Conservation (phyloP, 2,797 vertebrate genomes). For the Danio albolineatus region DNA sequence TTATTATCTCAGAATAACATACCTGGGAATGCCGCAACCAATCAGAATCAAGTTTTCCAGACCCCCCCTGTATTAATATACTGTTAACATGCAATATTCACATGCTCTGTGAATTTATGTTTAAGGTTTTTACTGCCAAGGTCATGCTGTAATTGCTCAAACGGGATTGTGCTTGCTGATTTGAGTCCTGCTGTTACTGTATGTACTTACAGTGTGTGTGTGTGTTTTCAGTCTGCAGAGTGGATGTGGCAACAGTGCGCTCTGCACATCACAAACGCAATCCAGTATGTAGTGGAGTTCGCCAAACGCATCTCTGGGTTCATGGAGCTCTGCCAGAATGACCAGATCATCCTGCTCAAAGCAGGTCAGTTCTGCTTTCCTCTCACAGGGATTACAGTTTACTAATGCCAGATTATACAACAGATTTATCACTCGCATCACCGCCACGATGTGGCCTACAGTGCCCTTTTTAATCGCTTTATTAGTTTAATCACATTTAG, state of each 20-base stretch:
- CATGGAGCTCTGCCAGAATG: slow-evolving; percentile 95
- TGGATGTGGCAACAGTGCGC: slow-evolving; percentile 94
- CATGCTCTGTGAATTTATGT: too few relatives aligned
- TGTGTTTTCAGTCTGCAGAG: slow-evolving; percentile 82
- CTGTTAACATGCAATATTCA: too few relatives aligned
- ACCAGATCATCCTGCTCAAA: slow-evolving; percentile 94
- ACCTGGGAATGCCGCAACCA: too few relatives aligned
- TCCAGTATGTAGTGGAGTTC: slow-evolving; percentile 95
- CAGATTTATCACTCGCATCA: slow-evolving; percentile 21
- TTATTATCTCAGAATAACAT: too few relatives aligned
- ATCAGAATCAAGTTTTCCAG: too few relatives aligned
- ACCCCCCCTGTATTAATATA: too few relatives aligned
- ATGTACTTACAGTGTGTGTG: slow-evolving; percentile 18
- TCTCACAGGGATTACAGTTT: neutral
- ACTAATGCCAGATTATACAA: slow-evolving; percentile 26
- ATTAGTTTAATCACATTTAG: neutral
- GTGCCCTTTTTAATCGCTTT: neutral
- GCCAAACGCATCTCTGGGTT: slow-evolving; percentile 92
- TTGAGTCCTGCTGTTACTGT: too few relatives aligned
- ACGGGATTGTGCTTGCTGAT: neutral
- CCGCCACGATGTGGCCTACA: neutral
- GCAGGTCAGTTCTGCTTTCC: slow-evolving; percentile 81
- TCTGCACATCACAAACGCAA: slow-evolving; percentile 89
- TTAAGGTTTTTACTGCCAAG: too few relatives aligned
- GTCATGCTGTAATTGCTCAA: neutral